Conservation (phyloP, 2,113 vertebrate genomes). For the Thunnus thynnus region DNA sequence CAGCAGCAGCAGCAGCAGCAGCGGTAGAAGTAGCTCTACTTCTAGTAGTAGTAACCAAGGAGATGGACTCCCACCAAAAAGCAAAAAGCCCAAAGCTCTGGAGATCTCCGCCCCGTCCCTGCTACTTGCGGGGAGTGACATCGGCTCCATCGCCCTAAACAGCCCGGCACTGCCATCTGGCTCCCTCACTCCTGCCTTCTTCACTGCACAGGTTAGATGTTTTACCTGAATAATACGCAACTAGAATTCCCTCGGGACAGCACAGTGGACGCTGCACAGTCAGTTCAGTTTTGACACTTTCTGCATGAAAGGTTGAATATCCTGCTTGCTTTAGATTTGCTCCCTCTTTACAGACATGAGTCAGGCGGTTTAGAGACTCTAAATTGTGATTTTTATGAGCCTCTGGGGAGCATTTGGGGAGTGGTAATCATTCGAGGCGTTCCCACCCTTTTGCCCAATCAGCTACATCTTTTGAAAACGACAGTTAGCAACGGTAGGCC, state of each 20-base stretch:
- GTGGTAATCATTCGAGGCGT: conserved; percentile 20
- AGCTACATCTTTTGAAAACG: too few species aligned
- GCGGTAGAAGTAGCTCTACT: conserved; percentile 58
- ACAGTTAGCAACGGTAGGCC: not conserved
- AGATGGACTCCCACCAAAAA: conserved; percentile 90
- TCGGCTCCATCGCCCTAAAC: conserved; percentile 95
- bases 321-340: not conserved
- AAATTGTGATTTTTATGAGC: not conserved
- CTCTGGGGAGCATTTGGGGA: conserved; percentile 12
- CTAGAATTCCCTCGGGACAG: not conserved
- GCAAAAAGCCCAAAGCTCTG: conserved; percentile 96
- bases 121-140: conserved; percentile 91
- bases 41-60: conserved; percentile 65
- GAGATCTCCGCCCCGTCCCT: conserved; percentile 93
- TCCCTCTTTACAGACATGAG: conserved; percentile 18
- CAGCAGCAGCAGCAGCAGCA: conserved; percentile 31
- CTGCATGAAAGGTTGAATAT: too few species aligned
- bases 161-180: conserved; percentile 94
- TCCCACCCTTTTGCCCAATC: conserved; percentile 13
- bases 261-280: not conserved
- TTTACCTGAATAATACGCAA: not conserved
- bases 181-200: conserved; percentile 95
- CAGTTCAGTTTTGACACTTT: too few species aligned
- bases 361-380: conserved; percentile 14
- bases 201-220: conserved; percentile 92